Conservation (phyloP, 2,888 invertebrate species). For the Synanthedon formicaeformis region DNA sequence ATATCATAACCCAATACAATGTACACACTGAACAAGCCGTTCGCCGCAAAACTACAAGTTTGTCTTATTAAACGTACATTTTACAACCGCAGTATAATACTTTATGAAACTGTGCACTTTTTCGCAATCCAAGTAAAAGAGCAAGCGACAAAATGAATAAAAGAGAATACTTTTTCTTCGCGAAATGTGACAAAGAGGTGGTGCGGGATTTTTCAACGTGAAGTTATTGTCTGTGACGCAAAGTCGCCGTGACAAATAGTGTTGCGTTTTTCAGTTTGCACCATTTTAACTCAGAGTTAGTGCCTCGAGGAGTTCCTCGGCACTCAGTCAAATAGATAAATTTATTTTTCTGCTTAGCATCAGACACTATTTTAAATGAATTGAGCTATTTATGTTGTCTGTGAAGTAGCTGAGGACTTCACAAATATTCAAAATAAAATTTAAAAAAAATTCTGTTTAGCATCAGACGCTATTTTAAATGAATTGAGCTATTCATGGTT, state of each 20-base stretch:
- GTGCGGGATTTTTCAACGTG: constrained; percentile 55
- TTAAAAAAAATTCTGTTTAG: neutral
- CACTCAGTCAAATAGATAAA: neutral
- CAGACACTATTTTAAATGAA: too few species aligned
- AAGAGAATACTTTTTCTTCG: constrained; percentile 45
- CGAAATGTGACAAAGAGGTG: constrained; percentile 59
- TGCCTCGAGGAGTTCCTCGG: neutral
- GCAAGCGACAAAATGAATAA: constrained; percentile 46
- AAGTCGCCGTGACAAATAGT: constrained; percentile 56
- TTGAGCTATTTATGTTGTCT: too few species aligned
- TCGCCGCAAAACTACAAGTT: neutral
- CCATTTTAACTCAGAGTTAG: constrained; percentile 33
- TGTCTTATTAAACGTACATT: neutral
- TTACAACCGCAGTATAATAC: neutral
- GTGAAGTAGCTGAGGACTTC: too few species aligned
- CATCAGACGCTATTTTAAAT: neutral
- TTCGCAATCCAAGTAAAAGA: constrained; percentile 14
- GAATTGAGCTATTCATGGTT: too few species aligned
- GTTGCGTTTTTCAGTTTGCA: constrained; percentile 43
- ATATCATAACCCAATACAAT: neutral
- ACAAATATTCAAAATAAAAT: too few species aligned
- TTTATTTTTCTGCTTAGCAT: neutral
- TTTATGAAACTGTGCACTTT: neutral
- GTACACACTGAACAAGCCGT: neutral
- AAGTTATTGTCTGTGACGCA: constrained; percentile 58